Percentiles rank a stretch among this genome's conserved stretches.
phyloP scores from a whole-genome alignment of 2,113 vertebrate genomes.

The Gopherus evgoodei region DNA sequence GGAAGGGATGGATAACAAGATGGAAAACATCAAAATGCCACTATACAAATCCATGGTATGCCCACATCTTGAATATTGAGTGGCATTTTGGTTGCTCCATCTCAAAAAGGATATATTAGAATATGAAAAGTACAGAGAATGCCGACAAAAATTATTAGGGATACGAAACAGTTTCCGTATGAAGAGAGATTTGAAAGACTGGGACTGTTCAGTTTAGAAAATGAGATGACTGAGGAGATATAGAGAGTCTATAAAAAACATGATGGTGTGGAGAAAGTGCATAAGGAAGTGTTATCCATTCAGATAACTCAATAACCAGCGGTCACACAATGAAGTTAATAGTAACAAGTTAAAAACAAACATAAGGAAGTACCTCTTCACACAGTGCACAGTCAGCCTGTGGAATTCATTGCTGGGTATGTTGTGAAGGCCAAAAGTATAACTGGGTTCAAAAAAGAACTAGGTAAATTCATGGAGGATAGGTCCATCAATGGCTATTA shows the following conservation, averaged over 20 bases:
- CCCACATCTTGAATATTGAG: background rate
- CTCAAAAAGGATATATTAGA: background rate
- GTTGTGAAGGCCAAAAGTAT: background rate
- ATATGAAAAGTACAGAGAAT: background rate
- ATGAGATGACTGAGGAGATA: background rate
- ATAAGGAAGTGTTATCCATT: background rate
- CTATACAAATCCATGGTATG: background rate
- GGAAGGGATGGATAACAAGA: background rate
- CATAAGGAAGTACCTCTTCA: background rate
- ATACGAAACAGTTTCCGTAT: background rate
- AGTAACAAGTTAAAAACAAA: background rate
- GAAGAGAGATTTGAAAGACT: background rate
- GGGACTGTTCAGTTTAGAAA: background rate
- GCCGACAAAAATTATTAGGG: background rate
- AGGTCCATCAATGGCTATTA: background rate
- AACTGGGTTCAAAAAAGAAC: background rate
- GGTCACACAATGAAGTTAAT: background rate
- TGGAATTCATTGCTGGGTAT: background rate
- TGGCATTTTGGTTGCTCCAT: background rate
- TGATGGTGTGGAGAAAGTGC: background rate
- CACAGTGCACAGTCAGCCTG: background rate
- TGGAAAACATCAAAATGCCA: background rate
- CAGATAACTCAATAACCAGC: background rate
- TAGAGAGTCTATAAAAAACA: background rate
- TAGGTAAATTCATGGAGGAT: background rate